Evolutionary conservation across 2,113 vertebrate species (phyloP).

Genomic region (Jacana jacana): DNA sequence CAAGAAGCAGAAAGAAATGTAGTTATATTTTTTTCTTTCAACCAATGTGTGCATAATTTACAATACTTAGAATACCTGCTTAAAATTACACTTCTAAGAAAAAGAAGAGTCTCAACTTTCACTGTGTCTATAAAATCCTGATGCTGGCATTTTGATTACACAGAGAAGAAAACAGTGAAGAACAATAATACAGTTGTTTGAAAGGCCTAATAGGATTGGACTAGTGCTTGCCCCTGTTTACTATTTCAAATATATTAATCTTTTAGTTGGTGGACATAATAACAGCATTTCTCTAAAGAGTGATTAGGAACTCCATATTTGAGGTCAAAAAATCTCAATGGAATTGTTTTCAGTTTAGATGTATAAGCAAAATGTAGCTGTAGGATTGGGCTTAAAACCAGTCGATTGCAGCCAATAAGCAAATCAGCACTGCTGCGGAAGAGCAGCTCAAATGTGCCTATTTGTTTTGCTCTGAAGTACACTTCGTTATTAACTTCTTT

Average conservation of each 20-base stretch:
- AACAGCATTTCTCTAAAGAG: neutral
- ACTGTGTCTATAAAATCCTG: neutral
- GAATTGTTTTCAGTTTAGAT: neutral
- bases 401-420: neutral
- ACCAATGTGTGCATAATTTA: neutral
- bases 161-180: neutral
- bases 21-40: neutral
- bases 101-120: neutral
- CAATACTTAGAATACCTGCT: neutral
- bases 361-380: neutral
- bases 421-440: neutral
- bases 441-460: too few species aligned
- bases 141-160: neutral
- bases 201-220: neutral
- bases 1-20: neutral
- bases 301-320: neutral
- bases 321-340: neutral
- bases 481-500: neutral
- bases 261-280: neutral
- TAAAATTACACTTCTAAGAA: neutral
- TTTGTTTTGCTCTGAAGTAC: neutral
- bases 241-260: neutral
- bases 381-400: neutral
- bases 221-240: neutral
- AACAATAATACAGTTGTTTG: neutral